phyloP scores from a whole-genome alignment of 2,797 vertebrate species.

The Poecile montanus region DNA sequence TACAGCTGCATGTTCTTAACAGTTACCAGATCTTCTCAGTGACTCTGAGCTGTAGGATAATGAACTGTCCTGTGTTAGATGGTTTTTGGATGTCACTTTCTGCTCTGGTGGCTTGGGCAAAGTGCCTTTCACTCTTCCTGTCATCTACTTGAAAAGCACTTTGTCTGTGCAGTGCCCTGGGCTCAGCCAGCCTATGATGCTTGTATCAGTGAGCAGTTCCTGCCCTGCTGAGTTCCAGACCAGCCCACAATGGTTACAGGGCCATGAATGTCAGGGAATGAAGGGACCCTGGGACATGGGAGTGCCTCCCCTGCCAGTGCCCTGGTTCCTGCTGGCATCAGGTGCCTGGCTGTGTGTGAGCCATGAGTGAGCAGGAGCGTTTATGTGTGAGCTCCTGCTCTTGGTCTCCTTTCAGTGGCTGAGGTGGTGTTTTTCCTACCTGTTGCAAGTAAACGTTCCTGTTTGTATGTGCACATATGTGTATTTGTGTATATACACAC shows the following conservation, averaged over 20 bases:
- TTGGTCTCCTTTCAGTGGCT: background rate
- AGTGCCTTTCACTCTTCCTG: background rate
- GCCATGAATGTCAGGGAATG: rapidly evolving
- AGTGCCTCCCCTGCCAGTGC: background rate
- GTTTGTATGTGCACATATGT: rapidly evolving
- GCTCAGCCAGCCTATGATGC: rapidly evolving
- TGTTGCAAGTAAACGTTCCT: background rate
- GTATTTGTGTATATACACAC: rapidly evolving
- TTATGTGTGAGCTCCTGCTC: background rate
- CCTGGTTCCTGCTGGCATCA: background rate
- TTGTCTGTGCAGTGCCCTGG: background rate
- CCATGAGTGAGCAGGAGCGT: background rate
- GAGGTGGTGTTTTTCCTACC: background rate
- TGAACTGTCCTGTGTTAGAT: background rate
- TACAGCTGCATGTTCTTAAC: background rate
- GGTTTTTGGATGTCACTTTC: conserved; percentile 24
- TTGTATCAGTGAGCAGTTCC: rapidly evolving
- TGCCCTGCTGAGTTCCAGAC: background rate
- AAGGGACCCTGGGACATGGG: background rate
- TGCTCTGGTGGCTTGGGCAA: background rate
- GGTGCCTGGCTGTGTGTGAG: background rate
- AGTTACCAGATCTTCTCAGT: background rate
- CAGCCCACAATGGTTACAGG: background rate
- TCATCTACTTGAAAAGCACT: background rate
- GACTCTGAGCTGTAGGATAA: background rate